phyloP scores from a whole-genome alignment of 2,113 vertebrate genomes.

The Hypanus sabinus region DNA sequence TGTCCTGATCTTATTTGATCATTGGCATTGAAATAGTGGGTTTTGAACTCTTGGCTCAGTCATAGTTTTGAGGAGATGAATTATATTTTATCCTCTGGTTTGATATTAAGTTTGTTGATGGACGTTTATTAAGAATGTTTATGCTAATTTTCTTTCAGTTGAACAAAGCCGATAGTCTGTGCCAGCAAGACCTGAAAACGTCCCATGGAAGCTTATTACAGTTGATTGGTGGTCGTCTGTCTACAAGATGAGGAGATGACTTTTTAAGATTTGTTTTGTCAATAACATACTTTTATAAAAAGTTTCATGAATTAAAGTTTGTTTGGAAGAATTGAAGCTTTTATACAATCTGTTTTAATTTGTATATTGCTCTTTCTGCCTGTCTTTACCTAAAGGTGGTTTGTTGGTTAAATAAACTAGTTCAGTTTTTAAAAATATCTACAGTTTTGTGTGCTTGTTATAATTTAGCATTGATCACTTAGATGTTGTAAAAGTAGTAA shows the following conservation, averaged over 20 bases:
- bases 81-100: not conserved
- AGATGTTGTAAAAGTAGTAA: not conserved
- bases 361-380: conserved; percentile 25
- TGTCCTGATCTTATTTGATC: no score
- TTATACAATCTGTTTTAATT: conserved; percentile 31
- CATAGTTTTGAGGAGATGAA: not conserved
- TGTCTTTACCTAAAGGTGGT: conserved; percentile 21
- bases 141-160: not conserved
- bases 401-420: conserved; percentile 30
- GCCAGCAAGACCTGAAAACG: not conserved
- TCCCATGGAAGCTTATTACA: not conserved
- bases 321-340: conserved; percentile 33
- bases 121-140: not conserved
- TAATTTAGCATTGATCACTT: no score
- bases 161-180: conserved; percentile 18
- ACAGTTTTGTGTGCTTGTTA: not conserved
- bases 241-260: not conserved
- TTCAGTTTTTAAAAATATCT: not conserved
- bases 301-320: conserved; percentile 2
- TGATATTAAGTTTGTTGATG: not conserved
- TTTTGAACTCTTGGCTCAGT: not conserved
- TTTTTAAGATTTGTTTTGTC: conserved; percentile 23
- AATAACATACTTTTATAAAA: not conserved
- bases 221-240: not conserved
- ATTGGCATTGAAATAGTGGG: no score